Conservation (phyloP, 1,140 invertebrate genomes). For the Belonocnema kinseyi region DNA sequence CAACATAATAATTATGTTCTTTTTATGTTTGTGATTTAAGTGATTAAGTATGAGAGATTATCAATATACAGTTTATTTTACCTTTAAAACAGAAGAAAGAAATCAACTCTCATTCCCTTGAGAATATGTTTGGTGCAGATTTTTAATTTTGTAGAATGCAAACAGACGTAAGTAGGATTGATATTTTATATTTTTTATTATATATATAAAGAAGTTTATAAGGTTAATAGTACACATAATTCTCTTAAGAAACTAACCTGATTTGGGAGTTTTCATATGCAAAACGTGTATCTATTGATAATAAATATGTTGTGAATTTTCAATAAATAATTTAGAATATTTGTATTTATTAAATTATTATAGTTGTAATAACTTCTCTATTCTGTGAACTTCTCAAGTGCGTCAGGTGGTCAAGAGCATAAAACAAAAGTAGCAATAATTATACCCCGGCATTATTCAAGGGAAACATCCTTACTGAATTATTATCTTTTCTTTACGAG, state of each 20-base stretch:
- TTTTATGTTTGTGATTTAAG: neutral
- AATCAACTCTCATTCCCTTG: neutral
- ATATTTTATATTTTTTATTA: neutral
- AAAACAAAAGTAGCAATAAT: neutral
- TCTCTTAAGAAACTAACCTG: neutral
- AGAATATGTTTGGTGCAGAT: neutral
- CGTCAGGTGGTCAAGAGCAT: neutral
- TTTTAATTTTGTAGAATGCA: slow-evolving; percentile 16
- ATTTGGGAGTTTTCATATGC: too few relatives aligned
- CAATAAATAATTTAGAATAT: neutral
- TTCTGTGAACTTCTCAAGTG: neutral
- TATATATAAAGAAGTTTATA: neutral
- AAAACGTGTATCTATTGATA: too few relatives aligned
- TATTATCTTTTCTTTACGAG: neutral
- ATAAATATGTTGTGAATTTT: neutral
- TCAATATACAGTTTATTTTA: neutral
- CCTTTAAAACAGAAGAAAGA: neutral
- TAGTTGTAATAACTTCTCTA: neutral
- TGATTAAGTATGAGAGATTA: neutral
- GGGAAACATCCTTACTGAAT: neutral
- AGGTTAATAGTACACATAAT: neutral
- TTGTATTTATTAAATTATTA: neutral
- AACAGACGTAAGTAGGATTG: slow-evolving; percentile 4
- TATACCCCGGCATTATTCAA: too few relatives aligned
- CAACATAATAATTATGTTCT: neutral